Base-by-base conservation (phyloP, 2,888 invertebrate genomes). In the Tenthredo distinguenda region DNA sequence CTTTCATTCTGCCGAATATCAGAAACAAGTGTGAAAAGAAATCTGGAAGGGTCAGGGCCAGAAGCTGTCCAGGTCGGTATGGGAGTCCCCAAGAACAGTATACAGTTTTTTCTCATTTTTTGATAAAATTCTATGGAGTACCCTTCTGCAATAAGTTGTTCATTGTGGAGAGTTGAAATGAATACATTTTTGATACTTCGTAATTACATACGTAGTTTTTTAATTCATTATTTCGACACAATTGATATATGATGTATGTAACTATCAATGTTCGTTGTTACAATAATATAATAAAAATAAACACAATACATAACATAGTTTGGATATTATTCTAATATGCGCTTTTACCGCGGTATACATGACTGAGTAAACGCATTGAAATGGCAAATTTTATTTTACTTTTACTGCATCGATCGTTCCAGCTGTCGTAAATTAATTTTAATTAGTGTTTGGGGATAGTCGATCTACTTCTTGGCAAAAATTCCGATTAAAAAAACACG, bases 341-440 rank as follows among this genome's bases (percentile, higher is more conserved):
- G 71, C n/a, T 71, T n/a, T 71, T 37, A 31, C 18, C 18, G 26
- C n/a, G 37, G 34, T 71, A 18, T n/a, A n/a, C 40, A 43, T 47
- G 76, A 76, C 34, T 76, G 15, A 47, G 31, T 76, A 15, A 47
- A 76, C 74, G n/a, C 74, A 76, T 47, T 40, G n/a, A 74, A 76
- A 47, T 62, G 62, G 26, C 62, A 21, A 26, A 21, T 26, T 62
- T 62, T 62, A 7, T 47, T n/a, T 50, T 9, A 12, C 2, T 50
- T 50, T 50, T 0, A 21, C 26, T 62, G 0, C 62, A 21, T 62
- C 26, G n/a, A 12, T 31, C 26, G 21, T 26, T 62, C 12, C 18
- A 62, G 62, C 12, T 10, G 9, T 21, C 26, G 62, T 62, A 9
- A n/a, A 62, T 26, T 62, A n/a, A n/a, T 58, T 7, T 0, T 58